These are phyloP conservation scores for Sepioteuthis lessoniana DNA, from an alignment of 2,888 invertebrate species.

Conservation along the genomic window DNA sequence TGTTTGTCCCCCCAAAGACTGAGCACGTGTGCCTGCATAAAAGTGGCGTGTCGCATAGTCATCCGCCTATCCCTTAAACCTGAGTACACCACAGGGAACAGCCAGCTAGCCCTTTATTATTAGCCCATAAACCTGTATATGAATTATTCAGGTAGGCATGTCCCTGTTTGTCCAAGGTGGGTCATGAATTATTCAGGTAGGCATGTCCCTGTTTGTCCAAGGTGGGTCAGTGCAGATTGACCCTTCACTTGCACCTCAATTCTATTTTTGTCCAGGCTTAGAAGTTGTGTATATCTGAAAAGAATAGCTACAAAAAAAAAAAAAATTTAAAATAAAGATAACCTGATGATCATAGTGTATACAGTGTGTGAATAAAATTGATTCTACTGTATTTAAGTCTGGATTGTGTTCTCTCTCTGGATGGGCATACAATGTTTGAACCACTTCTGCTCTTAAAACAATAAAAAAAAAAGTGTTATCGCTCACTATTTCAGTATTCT, in stretches of 20 bases:
- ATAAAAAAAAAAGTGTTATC: not conserved
- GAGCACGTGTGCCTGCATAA: conserved; percentile 40
- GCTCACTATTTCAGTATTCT: conserved; percentile 9
- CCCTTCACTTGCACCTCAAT: not conserved
- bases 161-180: no score
- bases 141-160: no score
- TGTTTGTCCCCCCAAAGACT: conserved; percentile 43
- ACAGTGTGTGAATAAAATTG: not conserved
- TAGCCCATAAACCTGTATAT: no score
- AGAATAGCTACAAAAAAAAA: not conserved
- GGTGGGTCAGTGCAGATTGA: no score
- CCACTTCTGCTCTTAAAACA: not conserved
- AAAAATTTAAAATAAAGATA: not conserved
- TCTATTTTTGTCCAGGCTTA: not conserved
- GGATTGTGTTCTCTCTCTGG: not conserved
- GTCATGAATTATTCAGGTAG: no score
- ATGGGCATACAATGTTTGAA: not conserved
- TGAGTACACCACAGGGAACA: not conserved
- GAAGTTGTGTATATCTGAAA: not conserved
- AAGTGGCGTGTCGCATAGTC: not conserved
- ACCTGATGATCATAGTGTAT: not conserved
- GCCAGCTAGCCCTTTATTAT: not conserved
- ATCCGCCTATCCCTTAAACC: not conserved
- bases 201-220: no score
- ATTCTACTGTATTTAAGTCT: not conserved